A percentile compares a stretch with the other conserved stretches of the same genome.
Evolutionary conservation across 2,888 invertebrate genomes (phyloP).

Genomic region (Archaeoteleia sp.): DNA sequence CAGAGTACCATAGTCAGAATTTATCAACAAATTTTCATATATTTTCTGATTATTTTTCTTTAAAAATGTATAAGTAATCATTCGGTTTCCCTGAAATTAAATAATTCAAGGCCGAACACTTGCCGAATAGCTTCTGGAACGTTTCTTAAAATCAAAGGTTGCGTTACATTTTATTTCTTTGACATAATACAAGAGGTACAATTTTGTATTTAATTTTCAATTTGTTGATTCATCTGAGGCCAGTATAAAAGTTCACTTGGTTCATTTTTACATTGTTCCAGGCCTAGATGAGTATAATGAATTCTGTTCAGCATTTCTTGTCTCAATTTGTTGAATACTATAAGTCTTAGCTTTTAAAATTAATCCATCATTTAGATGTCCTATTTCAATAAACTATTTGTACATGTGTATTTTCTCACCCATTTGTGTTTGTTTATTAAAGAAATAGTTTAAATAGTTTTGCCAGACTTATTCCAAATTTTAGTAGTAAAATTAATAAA

Average conservation of each 20-base stretch:
- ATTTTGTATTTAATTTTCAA: too few relatives aligned
- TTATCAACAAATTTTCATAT: too few relatives aligned
- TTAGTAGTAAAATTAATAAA: too few relatives aligned
- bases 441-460: too few relatives aligned
- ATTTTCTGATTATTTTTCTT: background rate
- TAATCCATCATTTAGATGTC: too few relatives aligned
- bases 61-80: background rate
- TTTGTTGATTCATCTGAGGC: background rate
- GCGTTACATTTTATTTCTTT: constrained; percentile 1
- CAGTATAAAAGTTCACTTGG: background rate
- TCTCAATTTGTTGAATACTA: background rate
- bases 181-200: too few relatives aligned
- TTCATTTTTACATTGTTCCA: constrained; percentile 3
- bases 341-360: background rate
- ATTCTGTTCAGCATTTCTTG: constrained; percentile 4
- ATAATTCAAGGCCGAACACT: constrained; percentile 1
- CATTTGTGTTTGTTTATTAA: too few relatives aligned
- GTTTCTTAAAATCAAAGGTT: constrained; percentile 5
- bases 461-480: too few relatives aligned
- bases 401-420: too few relatives aligned
- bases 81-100: background rate
- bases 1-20: too few relatives aligned
- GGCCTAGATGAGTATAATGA: constrained; percentile 3
- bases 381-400: too few relatives aligned
- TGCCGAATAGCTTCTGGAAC: background rate